These are phyloP conservation scores for Platycercus adscitus DNA, from an alignment of 2,113 vertebrate species.

Conservation along the genomic window DNA sequence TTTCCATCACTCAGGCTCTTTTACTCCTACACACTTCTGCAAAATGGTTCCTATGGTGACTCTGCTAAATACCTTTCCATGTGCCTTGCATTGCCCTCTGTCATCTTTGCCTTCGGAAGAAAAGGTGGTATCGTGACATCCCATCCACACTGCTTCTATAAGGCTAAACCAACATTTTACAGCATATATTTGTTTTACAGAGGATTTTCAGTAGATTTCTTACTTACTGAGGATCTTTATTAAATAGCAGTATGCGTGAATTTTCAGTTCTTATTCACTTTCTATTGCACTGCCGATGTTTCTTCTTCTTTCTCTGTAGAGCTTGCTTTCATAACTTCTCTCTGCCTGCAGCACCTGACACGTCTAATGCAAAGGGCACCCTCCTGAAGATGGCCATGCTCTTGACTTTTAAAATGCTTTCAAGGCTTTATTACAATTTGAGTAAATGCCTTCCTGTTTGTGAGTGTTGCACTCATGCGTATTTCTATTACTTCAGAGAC, in stretches of 20 bases:
- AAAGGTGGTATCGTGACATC: not conserved
- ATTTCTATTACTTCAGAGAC: not conserved
- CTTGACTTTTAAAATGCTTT: not conserved
- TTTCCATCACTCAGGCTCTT: conserved; percentile 4
- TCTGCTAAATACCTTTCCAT: not conserved
- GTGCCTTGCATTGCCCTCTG: conserved; percentile 2
- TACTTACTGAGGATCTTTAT: not conserved
- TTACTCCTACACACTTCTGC: not conserved
- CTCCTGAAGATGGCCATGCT: not conserved
- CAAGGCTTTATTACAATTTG: not conserved
- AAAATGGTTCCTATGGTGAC: conserved; percentile 58
- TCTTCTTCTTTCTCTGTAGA: not conserved
- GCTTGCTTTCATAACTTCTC: not conserved
- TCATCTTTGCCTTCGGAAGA: not conserved
- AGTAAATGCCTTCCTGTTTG: not conserved
- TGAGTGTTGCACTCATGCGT: not conserved
- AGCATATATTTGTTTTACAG: not conserved
- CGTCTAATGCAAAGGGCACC: not conserved
- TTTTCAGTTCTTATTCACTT: not conserved
- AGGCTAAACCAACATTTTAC: not conserved
- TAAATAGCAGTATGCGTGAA: not conserved
- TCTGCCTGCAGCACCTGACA: not conserved
- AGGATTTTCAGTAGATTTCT: not conserved
- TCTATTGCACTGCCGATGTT: not conserved
- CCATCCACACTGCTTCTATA: not conserved